Base-by-base conservation (phyloP, 2,113 vertebrate genomes). In the Erythrocercus mccallii region DNA sequence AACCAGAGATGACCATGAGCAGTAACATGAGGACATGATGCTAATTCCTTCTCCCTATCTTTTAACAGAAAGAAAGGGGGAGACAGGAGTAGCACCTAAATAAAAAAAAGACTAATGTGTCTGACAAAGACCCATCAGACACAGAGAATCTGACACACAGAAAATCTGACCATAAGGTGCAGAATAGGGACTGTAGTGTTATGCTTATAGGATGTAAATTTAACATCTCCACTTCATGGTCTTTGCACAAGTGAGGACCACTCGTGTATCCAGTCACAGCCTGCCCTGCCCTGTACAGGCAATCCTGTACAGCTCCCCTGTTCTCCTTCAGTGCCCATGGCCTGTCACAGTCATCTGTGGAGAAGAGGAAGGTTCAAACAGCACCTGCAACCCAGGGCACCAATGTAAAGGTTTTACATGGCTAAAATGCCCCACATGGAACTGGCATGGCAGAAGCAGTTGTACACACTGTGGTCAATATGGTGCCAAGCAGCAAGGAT, bases 181-280 rank as follows among this genome's bases (percentile, higher is more conserved):
- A 42, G 40, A 25, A 42, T 2, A 69, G 5, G 20, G 20, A 56
- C 23, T 47, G 25, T 0, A 38, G 27, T 15, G 9, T 19, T 72
- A 21, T 47, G 38, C 18, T 45, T 25, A n/a, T 6, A 37, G 4
- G 6, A 57, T 37, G 53, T 53, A 60, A 70, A 57, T 71, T 16
- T 53, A 47, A 72, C 44, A 57, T 40, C 15, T 53, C 64, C 45
- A 6, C 65, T 37, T 38, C 64, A 24, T 31, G 72, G 53, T 45
- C 57, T 47, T 73, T 38, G 27, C 57, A 64, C 20, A 57, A 48
- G 61, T 3, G 11, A 91, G 48, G 33, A 62, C 2, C 17, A 20
- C 61, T 48, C 0, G 0, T 5, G 33, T 1, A 9, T 19, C 24
- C 54, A 68, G 44, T 37, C 57, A 38, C 45, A 90, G 88, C 50